Conservation (phyloP, 1,140 invertebrate species). For the Medauroidea extradentata region DNA sequence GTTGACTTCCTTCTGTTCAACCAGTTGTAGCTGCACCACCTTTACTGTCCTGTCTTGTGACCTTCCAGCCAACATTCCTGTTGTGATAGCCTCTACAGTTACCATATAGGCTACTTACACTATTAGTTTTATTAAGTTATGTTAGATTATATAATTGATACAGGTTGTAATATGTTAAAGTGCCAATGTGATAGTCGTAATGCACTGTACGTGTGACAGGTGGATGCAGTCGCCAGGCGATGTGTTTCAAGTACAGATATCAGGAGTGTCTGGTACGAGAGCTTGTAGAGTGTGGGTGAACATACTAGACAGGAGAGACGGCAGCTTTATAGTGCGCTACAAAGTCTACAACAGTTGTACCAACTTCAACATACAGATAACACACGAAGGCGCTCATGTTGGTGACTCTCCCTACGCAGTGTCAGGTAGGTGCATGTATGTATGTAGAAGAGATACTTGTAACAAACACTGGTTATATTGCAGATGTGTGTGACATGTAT, state of each 20-base stretch:
- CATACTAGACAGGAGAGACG: slow-evolving; percentile 78
- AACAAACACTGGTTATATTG: too few species aligned
- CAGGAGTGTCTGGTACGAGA: slow-evolving; percentile 46
- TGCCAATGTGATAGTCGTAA: neutral
- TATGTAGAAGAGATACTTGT: too few species aligned
- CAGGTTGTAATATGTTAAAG: neutral
- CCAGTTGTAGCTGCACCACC: too few species aligned
- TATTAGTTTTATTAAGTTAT: neutral
- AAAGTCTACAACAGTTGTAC: slow-evolving; percentile 71
- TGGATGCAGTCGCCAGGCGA: slow-evolving; percentile 25
- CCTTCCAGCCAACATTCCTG: neutral
- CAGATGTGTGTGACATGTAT: too few species aligned
- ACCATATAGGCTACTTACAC: neutral
- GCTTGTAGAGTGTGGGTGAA: slow-evolving; percentile 68
- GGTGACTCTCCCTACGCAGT: slow-evolving; percentile 61
- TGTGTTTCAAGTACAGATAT: slow-evolving; percentile 49
- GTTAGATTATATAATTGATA: neutral
- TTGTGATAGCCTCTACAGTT: neutral
- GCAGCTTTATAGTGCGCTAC: slow-evolving; percentile 80
- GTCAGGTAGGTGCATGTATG: slow-evolving; percentile 47
- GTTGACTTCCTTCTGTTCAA: too few species aligned
- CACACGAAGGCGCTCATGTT: slow-evolving; percentile 62
- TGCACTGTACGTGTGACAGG: slow-evolving; percentile 8
- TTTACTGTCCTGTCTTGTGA: neutral
- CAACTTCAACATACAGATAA: slow-evolving; percentile 64